A percentile compares a stretch with the other conserved stretches of the same genome.
phyloP scores from a whole-genome alignment of 2,888 invertebrate genomes.

The Macaria liturata region DNA sequence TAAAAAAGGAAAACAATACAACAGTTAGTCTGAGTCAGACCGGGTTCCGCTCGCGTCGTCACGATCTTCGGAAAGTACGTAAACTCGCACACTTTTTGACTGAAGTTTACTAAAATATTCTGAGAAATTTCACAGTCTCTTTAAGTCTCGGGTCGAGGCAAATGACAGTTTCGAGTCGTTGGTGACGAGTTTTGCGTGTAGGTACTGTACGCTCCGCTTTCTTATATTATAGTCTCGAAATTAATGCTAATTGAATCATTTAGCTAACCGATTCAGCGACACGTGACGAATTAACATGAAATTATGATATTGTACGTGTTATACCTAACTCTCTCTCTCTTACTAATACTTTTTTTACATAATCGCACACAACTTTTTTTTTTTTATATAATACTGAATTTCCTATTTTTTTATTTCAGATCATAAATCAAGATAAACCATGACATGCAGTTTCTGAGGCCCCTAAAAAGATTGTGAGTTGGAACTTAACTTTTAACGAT shows the following conservation, averaged over 20 bases:
- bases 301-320: too few species aligned
- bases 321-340: too few species aligned
- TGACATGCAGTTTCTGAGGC: slow-evolving; percentile 47
- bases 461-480: slow-evolving; percentile 50
- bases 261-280: too few species aligned
- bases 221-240: neutral
- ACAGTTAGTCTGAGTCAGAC: slow-evolving; percentile 60
- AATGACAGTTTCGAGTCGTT: slow-evolving; percentile 20
- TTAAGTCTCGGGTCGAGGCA: neutral
- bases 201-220: slow-evolving; percentile 8
- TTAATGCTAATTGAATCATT: neutral
- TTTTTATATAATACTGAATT: too few species aligned
- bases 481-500: slow-evolving; percentile 1
- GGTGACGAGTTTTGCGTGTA: slow-evolving; percentile 43
- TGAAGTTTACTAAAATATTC: slow-evolving; percentile 46
- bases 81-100: slow-evolving; percentile 36
- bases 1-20: slow-evolving; percentile 40
- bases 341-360: too few species aligned
- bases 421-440: slow-evolving; percentile 23
- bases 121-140: slow-evolving; percentile 26
- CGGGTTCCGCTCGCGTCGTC: slow-evolving; percentile 60
- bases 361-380: too few species aligned
- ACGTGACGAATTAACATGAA: too few species aligned
- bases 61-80: slow-evolving; percentile 53
- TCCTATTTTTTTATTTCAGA: slow-evolving; percentile 40